Percentiles rank a stretch among this genome's conserved stretches.
These are phyloP conservation scores for Myathropa florea DNA, from an alignment of 2,888 invertebrate genomes.

Conservation along the genomic window DNA sequence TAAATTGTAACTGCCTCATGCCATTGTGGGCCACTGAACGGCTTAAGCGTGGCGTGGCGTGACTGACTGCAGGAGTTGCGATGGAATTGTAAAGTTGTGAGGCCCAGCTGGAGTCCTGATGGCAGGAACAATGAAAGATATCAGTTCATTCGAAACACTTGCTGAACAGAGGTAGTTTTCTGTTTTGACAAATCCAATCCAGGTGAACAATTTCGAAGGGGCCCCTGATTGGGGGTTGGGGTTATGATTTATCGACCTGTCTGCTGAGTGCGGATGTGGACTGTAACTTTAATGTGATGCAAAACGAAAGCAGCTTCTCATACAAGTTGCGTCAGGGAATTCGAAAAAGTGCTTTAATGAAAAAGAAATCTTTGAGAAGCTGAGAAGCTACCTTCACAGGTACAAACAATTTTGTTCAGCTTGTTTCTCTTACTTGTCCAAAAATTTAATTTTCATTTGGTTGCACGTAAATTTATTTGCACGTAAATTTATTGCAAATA, in stretches of 20 bases:
- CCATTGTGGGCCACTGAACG: too few species aligned
- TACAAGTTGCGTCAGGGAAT: neutral
- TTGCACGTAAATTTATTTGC: too few species aligned
- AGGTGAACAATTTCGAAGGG: neutral
- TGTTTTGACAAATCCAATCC: constrained; percentile 18
- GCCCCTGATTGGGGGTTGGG: neutral
- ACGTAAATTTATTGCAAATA: too few species aligned
- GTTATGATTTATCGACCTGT: neutral
- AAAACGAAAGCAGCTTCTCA: neutral
- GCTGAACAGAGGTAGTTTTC: constrained; percentile 29
- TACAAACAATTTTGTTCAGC: too few species aligned
- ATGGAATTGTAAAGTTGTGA: neutral
- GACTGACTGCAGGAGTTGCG: constrained; percentile 38
- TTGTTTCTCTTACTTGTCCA: too few species aligned
- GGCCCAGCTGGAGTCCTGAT: constrained; percentile 53
- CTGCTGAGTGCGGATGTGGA: neutral
- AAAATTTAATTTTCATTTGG: too few species aligned
- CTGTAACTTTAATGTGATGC: neutral
- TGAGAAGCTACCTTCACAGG: too few species aligned
- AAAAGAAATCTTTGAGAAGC: neutral
- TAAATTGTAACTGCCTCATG: constrained; percentile 32
- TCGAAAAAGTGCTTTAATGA: neutral
- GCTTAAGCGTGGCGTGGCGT: too few species aligned
- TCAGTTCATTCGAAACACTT: constrained; percentile 42
- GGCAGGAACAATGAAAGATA: constrained; percentile 41